Base-by-base conservation (phyloP, 2,888 invertebrate species). In the Drosophila silvestris region DNA sequence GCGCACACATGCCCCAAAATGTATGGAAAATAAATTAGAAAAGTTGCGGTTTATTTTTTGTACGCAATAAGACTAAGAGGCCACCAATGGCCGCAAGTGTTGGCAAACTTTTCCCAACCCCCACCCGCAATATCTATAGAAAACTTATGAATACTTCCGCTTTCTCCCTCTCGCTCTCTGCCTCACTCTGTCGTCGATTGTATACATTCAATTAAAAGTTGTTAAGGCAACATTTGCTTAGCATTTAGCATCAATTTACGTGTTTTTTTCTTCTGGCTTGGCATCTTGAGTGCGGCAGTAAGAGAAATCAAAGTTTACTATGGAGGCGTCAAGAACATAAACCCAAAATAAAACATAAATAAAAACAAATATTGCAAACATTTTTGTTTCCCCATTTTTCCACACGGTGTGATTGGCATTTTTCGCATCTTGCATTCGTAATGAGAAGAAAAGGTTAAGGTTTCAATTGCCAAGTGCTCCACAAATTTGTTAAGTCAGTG, bases 11-110 rank as follows among this genome's bases (percentile, higher is more conserved):
- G 74, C 57, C 30, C 22, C 72, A 64, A 66, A 59, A 76, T 58
- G 72, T 81, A 85, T 83, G 73, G 81, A 72, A 90, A 90, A 87
- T 90, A 87, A 87, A 87, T 87, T 87, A 87, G 83, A 87, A 87
- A 87, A 87, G 87, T 87, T 90, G 82, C 60, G 78, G 85, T 63
- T 82, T 67, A 68, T 64, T 74, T 79, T 76, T 61, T 57, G 51
- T 59, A 53, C 59, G 67, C 68, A 69, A 50, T 41, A 58, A 54
- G 39, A 70, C 65, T 70, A 37, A 26, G 19, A 26, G 19, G 4
- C 14, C 6, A 32, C 10, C 6, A 60, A 35, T 30, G 60, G 37
- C 68, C 35, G 50, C 47, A 60, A 69, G 72, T 59, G 71, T 70
- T 53, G 72, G 67, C 69, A 82, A 85, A 87, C 70, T 81, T 89